phyloP scores from a whole-genome alignment of 1,140 invertebrate genomes.

The Solenopsis fugax region DNA sequence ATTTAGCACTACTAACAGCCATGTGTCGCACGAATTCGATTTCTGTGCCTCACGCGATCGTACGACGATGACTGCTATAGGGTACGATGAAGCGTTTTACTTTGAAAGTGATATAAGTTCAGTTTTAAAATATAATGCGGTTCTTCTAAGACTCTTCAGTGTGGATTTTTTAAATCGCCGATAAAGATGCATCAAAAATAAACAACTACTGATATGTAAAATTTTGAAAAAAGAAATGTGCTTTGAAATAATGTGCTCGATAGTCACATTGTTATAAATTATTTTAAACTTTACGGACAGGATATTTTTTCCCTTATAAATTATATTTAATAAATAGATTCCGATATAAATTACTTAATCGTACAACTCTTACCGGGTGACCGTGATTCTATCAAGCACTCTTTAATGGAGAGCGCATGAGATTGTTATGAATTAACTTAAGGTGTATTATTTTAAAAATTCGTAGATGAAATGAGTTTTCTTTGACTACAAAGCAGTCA shows the following conservation, averaged over 20 bases:
- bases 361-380: neutral
- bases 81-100: neutral
- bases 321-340: neutral
- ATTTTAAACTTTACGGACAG: neutral
- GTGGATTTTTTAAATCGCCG: neutral
- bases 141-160: neutral
- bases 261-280: neutral
- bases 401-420: neutral
- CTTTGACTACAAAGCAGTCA: conserved; percentile 43
- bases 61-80: neutral
- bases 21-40: conserved; percentile 13
- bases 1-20: conserved; percentile 19
- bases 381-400: neutral
- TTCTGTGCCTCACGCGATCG: neutral
- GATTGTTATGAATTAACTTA: conserved; percentile 14
- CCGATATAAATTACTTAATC: neutral
- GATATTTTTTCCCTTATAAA: neutral
- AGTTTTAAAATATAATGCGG: neutral
- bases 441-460: conserved; percentile 28
- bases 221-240: neutral
- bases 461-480: conserved; percentile 24
- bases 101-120: conserved; percentile 1
- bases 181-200: neutral
- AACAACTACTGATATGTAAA: neutral
- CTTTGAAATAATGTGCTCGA: neutral